Evolutionary conservation across 2,113 vertebrate species (phyloP).

Genomic region (Poecilia latipinna): DNA sequence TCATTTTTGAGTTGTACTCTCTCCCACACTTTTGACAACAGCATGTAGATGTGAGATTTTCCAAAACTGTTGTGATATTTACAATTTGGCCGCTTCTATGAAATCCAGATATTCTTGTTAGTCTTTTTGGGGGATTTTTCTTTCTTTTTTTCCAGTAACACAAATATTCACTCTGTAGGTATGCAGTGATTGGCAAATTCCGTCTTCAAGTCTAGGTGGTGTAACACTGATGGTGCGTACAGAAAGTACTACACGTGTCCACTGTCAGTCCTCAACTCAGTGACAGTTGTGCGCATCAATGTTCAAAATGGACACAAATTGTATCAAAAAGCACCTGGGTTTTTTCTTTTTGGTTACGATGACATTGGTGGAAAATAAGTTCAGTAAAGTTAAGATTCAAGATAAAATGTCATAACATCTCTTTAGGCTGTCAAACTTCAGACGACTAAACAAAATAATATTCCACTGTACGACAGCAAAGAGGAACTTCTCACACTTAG

Average conservation of each 20-base stretch:
- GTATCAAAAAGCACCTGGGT: constrained; percentile 29
- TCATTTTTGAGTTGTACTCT: constrained; percentile 40
- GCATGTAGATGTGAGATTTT: constrained; percentile 50
- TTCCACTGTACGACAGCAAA: neutral
- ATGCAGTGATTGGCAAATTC: constrained; percentile 50
- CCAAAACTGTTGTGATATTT: constrained; percentile 63
- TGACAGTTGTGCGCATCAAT: constrained; percentile 45
- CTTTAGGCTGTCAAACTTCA: neutral
- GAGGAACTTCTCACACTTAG: constrained; percentile 15
- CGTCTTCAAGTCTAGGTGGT: constrained; percentile 71
- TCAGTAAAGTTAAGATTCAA: constrained; percentile 12
- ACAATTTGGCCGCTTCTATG: constrained; percentile 59
- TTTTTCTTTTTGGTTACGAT: constrained; percentile 16
- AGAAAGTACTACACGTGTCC: constrained; percentile 20
- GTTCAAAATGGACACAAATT: constrained; percentile 39
- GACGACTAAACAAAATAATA: neutral
- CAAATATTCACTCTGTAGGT: constrained; percentile 58
- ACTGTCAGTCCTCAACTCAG: constrained; percentile 14
- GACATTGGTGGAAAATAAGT: neutral
- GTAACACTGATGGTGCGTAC: constrained; percentile 54
- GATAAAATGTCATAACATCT: neutral
- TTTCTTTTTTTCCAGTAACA: constrained; percentile 75
- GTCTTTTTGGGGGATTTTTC: neutral
- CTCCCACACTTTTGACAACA: constrained; percentile 55
- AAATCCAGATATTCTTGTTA: constrained; percentile 50